Evolutionary conservation across 2,888 invertebrate species (phyloP), one percentile per base, ranked within the genome.

Genomic region (Geophilus truncorum): DNA sequence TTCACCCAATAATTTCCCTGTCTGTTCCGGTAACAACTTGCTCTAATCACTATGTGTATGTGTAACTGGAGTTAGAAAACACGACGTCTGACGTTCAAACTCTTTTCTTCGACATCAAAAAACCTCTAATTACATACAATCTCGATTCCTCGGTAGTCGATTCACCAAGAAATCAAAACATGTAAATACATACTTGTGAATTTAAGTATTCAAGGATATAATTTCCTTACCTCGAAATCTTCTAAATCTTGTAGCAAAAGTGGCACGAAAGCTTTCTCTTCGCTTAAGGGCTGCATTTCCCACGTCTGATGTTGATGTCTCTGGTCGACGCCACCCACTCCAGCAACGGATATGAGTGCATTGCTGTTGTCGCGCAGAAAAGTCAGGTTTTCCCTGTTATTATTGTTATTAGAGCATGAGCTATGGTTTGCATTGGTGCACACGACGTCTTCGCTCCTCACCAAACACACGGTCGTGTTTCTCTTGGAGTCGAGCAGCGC

Each of bases 191-290:
- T 7, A 2, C n/a, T 51, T 7, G 25, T 12, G 15, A 70, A 70
- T 70, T 70, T 12, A 70, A 25, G 70, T 6, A 10, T 15, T 70
- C 12, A 1, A 5, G n/a, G n/a, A n/a, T n/a, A 23, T 9, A 25
- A 4, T 0, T 4, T n/a, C 15, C 23, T 70, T 70, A 70, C 70
- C 70, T 70, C 70, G n/a, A 70, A 70, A 70, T 70, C 70, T 70
- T 70, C 70, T 28, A 70, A 28, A 70, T 70, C 70, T 70, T 70
- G 70, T 70, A 70, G n/a, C 28, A 70, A 70, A 70, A 70, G 70
- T 70, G 70, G 70, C 28, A 70, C 70, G n/a, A 70, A 70, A 70
- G 15, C 70, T 70, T 70, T 70, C 10, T 70, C 70, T 23, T 70
- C 70, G 28, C 70, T 28, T 28, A 70, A 28, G 9, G 70, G 70